Evolutionary conservation across 2,888 invertebrate genomes (phyloP), one percentile per base, ranked within the genome.

Genomic region (Phaonia tiefii): DNA sequence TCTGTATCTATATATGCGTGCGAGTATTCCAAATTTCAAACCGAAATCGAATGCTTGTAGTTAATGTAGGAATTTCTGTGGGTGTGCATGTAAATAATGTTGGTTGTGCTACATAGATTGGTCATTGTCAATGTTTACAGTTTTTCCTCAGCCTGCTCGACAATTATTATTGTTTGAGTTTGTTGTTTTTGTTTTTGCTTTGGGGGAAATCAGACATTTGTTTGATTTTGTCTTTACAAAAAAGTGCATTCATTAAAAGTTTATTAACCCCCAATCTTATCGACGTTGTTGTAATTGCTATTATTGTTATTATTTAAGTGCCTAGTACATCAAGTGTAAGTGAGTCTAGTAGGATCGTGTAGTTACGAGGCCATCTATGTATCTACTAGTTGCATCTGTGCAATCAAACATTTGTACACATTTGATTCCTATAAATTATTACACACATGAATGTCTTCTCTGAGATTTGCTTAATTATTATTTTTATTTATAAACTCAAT

Each of bases 181-280:
- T 46, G 15, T 51, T 51, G n/a, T n/a, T n/a, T n/a, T 46, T 46
- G 13, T 51, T 10, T 2, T 10, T 22, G 5, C n/a, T 46, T 25
- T 54, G 8, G 22, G 42, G 20, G 42, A 63, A 63, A 20, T 63
- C 13, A 51, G 17, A 51, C 20, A 20, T 51, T 31, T n/a, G 37
- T 37, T n/a, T 17, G 60, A n/a, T 20, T 5, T 58, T n/a, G n/a
- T 63, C 11, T 22, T 39, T 39, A 42, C 10, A 39, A 31, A 31
- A 7, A 63, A 63, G 22, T 63, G 63, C 42, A 42, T 42, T 42
- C 15, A 63, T 63, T 63, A 63, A 65, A 74, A 46, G 76, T 70
- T 73, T 66, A 76, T 70, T 80, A 26, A 74, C 58, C 76, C 63
- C 56, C 70, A 46, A 65, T 54, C 51, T 20, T 39, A 17, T 60